These are phyloP conservation scores for Pseudomyrmex flavicornis DNA, from an alignment of 1,140 invertebrate species.

Conservation along the genomic window DNA sequence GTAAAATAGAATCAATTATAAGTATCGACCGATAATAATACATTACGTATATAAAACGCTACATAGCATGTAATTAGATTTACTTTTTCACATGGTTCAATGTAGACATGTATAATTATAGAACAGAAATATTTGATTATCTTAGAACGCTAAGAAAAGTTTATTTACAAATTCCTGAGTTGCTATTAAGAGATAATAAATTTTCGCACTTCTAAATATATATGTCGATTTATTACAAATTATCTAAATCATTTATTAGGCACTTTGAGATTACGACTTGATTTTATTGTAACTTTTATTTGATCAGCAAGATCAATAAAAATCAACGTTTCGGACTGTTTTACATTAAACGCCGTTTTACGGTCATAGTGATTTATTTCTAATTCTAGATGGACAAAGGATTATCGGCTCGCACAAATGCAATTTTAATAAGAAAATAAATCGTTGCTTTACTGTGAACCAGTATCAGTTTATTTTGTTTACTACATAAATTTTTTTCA, in stretches of 20 bases:
- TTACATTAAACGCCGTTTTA: neutral
- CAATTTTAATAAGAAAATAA: neutral
- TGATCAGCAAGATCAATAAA: neutral
- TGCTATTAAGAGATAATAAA: neutral
- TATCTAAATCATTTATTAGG: too few relatives aligned
- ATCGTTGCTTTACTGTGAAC: neutral
- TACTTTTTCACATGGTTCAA: slow-evolving; percentile 1
- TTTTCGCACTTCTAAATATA: neutral
- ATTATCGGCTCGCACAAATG: neutral
- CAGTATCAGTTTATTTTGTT: slow-evolving; percentile 41
- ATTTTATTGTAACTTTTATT: neutral
- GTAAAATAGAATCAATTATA: too few relatives aligned
- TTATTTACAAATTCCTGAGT: neutral
- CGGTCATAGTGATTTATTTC: neutral
- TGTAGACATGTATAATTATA: neutral
- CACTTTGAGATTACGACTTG: too few relatives aligned
- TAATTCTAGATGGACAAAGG: neutral
- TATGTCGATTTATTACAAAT: too few relatives aligned
- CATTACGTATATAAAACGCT: too few relatives aligned
- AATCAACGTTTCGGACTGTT: slow-evolving; percentile 24
- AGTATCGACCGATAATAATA: too few relatives aligned
- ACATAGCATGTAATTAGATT: neutral
- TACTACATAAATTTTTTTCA: slow-evolving; percentile 7
- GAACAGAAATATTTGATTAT: neutral
- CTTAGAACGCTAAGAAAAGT: neutral